Evolutionary conservation across 1,140 invertebrate genomes (phyloP).

Genomic region (Leptinotarsa lineolata): DNA sequence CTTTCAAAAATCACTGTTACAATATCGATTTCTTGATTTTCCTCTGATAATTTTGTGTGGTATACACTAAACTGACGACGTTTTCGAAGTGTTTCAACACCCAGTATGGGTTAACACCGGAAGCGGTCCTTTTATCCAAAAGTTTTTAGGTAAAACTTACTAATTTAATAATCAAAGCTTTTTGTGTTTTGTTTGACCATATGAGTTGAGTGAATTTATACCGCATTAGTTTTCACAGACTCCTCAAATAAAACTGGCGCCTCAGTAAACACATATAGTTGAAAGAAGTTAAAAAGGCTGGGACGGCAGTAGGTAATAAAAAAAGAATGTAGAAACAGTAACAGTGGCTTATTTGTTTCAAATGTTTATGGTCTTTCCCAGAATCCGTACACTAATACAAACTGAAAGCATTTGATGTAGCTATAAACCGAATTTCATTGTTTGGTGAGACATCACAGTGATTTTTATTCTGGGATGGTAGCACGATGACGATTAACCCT

Average conservation of each 20-base stretch:
- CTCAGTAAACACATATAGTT: neutral
- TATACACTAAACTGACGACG: neutral
- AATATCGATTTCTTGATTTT: no score
- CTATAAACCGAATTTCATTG: no score
- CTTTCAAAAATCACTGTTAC: no score
- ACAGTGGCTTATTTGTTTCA: constrained; percentile 8
- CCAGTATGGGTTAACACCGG: neutral
- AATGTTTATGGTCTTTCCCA: neutral
- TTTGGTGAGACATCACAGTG: no score
- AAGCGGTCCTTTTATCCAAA: neutral
- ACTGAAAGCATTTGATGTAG: neutral
- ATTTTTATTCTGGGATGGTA: no score
- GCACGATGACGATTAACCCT: no score
- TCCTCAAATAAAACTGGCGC: constrained; percentile 5
- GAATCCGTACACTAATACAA: neutral
- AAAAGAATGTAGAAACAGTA: constrained; percentile 4
- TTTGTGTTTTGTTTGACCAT: neutral
- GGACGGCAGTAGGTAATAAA: constrained; percentile 1
- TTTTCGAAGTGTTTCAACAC: neutral
- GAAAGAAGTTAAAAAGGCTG: constrained; percentile 2
- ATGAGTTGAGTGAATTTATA: neutral
- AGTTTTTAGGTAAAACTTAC: neutral
- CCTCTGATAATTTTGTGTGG: neutral
- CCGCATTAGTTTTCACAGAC: neutral
- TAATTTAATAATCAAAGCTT: constrained; percentile 9